Percentiles rank a stretch among this genome's conserved stretches.
Conservation (phyloP, 2,888 invertebrate genomes). For the Pterostichus madidus region DNA sequence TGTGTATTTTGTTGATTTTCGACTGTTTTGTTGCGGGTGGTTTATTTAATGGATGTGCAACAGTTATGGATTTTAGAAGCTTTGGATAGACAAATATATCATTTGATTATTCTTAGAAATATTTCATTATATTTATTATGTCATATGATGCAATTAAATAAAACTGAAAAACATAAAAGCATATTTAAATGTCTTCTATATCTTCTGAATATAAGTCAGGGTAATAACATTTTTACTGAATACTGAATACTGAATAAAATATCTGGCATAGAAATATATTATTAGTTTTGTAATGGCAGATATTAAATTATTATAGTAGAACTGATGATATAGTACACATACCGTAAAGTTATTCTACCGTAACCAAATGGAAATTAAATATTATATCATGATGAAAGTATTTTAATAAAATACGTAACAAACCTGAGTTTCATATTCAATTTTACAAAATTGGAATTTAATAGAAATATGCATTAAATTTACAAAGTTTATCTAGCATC, state of each 20-base stretch:
- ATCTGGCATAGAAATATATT: no score
- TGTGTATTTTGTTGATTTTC: slow-evolving; percentile 15
- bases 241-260: no score
- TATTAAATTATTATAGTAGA: not conserved
- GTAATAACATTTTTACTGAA: no score
- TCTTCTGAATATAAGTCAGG: no score
- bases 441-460: not conserved
- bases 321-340: slow-evolving; percentile 2
- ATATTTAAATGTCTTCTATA: no score
- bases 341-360: not conserved
- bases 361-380: slow-evolving; percentile 8
- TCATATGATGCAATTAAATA: no score
- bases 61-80: not conserved
- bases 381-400: slow-evolving; percentile 12
- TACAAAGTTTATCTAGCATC: no score
- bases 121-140: no score
- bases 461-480: not conserved
- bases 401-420: slow-evolving; percentile 5
- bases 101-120: not conserved
- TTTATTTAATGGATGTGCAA: slow-evolving; percentile 1
- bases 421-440: not conserved
- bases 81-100: not conserved
- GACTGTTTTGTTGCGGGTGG: slow-evolving; percentile 1
- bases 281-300: not conserved
- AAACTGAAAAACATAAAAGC: no score